Conservation (phyloP, 2,797 vertebrate genomes). For the Lemur catta region DNA sequence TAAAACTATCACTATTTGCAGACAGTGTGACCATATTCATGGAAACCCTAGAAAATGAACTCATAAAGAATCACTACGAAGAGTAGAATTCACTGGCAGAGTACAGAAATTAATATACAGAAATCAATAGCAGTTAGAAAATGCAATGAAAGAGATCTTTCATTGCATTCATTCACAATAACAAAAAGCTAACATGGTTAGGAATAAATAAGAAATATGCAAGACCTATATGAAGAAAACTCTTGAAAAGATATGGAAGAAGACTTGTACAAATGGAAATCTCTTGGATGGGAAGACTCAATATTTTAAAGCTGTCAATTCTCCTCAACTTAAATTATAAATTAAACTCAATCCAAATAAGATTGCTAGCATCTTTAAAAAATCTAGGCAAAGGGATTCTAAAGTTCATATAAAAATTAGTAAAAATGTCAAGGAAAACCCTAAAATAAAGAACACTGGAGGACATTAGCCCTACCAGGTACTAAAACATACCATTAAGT, state of each 20-base stretch:
- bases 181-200: neutral
- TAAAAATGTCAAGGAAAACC: neutral
- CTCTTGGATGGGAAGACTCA: neutral
- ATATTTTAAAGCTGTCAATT: neutral
- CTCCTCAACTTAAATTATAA: neutral
- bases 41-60: neutral
- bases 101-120: neutral
- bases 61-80: neutral
- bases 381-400: neutral
- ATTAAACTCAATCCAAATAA: neutral
- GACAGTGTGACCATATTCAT: neutral
- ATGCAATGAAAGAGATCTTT: neutral
- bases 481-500: neutral
- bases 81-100: neutral
- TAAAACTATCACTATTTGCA: neutral
- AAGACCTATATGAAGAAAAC: neutral
- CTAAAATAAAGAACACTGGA: neutral
- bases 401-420: neutral
- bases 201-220: neutral
- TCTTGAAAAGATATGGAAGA: neutral
- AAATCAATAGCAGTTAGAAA: neutral
- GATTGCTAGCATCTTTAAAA: neutral
- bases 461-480: neutral
- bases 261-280: neutral
- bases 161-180: too few relatives aligned